Evolutionary conservation across 2,888 invertebrate genomes (phyloP).

Genomic region (Monopis laevigella): DNA sequence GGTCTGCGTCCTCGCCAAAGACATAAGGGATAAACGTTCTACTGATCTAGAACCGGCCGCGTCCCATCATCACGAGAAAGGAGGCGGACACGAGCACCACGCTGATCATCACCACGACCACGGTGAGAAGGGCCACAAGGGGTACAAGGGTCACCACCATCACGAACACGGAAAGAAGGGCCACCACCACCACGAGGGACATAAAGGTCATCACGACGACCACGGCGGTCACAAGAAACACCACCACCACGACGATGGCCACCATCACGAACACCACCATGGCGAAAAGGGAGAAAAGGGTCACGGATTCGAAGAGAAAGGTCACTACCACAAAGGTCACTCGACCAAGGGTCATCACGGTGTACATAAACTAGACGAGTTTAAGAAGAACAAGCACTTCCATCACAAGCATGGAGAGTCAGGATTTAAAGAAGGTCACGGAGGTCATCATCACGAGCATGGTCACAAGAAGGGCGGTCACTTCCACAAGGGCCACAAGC

Average conservation of each 20-base stretch:
- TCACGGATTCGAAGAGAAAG: constrained; percentile 61
- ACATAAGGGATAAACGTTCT: constrained; percentile 47
- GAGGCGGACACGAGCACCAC: constrained; percentile 72
- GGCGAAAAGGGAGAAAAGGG: constrained; percentile 73
- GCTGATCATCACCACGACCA: constrained; percentile 70
- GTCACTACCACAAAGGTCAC: constrained; percentile 83
- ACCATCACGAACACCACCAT: constrained; percentile 70
- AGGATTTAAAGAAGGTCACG: constrained; percentile 80
- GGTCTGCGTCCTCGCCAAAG: constrained; percentile 33
- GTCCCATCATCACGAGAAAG: constrained; percentile 46
- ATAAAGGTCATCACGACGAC: constrained; percentile 68
- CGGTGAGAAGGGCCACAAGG: constrained; percentile 75
- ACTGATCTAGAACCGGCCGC: constrained; percentile 66
- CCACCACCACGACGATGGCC: constrained; percentile 72
- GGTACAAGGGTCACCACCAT: constrained; percentile 73
- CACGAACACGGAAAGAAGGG: constrained; percentile 76
- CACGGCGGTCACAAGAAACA: constrained; percentile 71
- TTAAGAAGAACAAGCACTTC: constrained; percentile 86
- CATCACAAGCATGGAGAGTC: constrained; percentile 83
- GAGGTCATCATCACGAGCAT: constrained; percentile 78
- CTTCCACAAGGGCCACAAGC: constrained; percentile 80
- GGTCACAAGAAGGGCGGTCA: constrained; percentile 84
- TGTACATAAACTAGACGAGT: constrained; percentile 84
- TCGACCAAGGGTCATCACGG: constrained; percentile 87
- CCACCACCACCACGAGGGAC: constrained; percentile 75